Base-by-base conservation (phyloP, 2,797 vertebrate genomes). In the Poecilia gillii region DNA sequence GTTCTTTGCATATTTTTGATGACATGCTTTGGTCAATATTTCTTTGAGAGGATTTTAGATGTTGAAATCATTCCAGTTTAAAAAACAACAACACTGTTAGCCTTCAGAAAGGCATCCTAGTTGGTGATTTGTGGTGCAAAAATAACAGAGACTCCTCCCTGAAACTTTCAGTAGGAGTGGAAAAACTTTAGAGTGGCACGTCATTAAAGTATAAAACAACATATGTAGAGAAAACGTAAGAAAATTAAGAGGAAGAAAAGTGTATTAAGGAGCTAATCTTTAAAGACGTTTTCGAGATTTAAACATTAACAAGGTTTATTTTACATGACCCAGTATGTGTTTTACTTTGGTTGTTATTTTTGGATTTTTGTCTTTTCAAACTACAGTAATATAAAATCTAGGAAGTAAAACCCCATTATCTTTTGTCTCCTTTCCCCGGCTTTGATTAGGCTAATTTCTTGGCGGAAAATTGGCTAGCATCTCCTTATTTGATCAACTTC, bases 31-130 rank as follows among this genome's bases (percentile, higher is more conserved):
- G 23, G 14, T 62, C 57, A 33, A 33, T 31, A 62, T 62, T 62
- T 62, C 57, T 62, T 62, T 13, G 28, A 62, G 57, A 33, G 57
- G 57, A 62, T 62, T 62, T 62, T 31, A 33, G 57, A 62, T 62
- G 28, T 31, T 6, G 0, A 62, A 62, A 33, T 31, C 14, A 33
- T 2, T 33, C 57, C 57, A 62, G 28, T 31, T 12, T 41, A 6
- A 33, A 13, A 31, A 31, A 16, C 14, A 59, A 8, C 18, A 51
- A 25, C 57, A 62, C 57, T 31, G 28, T 16, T 33, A 62, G 57
- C 57, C 28, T 31, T 62, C 28, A 14, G 14, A 33, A 62, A 31
- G 6, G 28, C 31, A 62, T 33, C 59, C 6, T 33, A 28, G 57
- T 2, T 18, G 31, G 28, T 62, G 59, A 62, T 8, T 18, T 62